phyloP scores from a whole-genome alignment of 2,888 invertebrate genomes.

The Marronus borbonicus region DNA sequence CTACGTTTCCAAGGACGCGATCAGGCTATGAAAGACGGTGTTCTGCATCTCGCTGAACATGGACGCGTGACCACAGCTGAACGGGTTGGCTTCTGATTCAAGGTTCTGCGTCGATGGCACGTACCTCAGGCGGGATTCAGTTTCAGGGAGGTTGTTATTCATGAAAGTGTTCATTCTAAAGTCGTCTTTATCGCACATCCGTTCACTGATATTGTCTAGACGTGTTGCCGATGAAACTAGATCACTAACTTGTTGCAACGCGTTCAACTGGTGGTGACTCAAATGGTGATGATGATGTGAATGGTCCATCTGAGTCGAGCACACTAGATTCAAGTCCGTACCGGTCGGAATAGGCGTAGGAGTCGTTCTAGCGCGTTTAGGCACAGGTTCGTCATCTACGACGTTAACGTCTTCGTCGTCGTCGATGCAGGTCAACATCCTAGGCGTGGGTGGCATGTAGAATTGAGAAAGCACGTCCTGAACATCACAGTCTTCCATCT shows the following conservation, averaged over 20 bases:
- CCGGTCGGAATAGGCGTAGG: neutral
- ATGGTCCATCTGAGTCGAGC: conserved; percentile 20
- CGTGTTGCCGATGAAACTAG: conserved; percentile 37
- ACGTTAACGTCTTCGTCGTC: conserved; percentile 74
- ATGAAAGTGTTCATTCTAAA: conserved; percentile 61
- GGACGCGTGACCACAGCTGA: conserved; percentile 78
- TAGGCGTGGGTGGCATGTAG: conserved; percentile 80
- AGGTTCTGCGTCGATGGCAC: conserved; percentile 56
- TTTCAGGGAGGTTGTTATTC: conserved; percentile 62
- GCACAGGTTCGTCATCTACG: conserved; percentile 67
- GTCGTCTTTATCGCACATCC: conserved; percentile 52
- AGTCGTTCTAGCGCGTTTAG: conserved; percentile 63
- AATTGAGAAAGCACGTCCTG: conserved; percentile 82
- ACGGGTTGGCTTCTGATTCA: conserved; percentile 61
- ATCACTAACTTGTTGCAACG: conserved; percentile 43
- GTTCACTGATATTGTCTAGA: conserved; percentile 41
- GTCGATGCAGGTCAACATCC: conserved; percentile 79
- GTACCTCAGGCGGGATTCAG: conserved; percentile 55
- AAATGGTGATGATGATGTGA: neutral
- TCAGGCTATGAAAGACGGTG: conserved; percentile 75
- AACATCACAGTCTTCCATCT: conserved; percentile 78
- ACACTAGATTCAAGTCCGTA: conserved; percentile 39
- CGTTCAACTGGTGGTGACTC: conserved; percentile 35
- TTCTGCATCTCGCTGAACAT: conserved; percentile 77
- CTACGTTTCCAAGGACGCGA: conserved; percentile 75